Evolutionary conservation across 2,888 invertebrate species (phyloP).

Genomic region (Agrenia bidenticulata): DNA sequence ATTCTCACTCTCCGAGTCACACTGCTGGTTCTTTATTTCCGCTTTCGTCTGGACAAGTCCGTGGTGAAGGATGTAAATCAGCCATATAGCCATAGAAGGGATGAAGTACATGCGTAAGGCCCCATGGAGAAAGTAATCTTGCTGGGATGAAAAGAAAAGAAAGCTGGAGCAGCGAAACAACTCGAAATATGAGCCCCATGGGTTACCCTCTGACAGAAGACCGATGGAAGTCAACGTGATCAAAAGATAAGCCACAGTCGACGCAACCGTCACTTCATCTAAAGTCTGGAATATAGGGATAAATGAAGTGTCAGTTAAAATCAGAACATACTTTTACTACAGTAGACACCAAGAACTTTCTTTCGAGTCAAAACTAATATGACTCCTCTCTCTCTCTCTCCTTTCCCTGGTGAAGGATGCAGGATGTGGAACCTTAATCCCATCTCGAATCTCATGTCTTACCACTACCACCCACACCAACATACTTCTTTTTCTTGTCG

Average conservation of each 20-base stretch:
- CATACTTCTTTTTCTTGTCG: too few species aligned
- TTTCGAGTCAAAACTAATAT: too few species aligned
- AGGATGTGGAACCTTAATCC: too few species aligned
- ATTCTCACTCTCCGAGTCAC: background rate
- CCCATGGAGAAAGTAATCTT: slow-evolving; percentile 43
- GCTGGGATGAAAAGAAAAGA: slow-evolving; percentile 56
- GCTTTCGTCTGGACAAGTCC: slow-evolving; percentile 5
- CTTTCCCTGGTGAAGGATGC: too few species aligned
- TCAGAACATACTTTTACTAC: slow-evolving; percentile 2
- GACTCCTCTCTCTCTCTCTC: too few species aligned
- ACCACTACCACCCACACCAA: too few species aligned
- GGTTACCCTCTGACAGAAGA: slow-evolving; percentile 70
- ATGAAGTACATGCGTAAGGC: slow-evolving; percentile 41
- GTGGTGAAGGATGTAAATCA: slow-evolving; percentile 37
- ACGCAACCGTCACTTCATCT: slow-evolving; percentile 64
- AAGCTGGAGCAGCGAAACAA: slow-evolving; percentile 67
- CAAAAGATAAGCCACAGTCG: slow-evolving; percentile 67
- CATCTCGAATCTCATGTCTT: too few species aligned
- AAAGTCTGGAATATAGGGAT: slow-evolving; percentile 62
- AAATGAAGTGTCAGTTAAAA: slow-evolving; percentile 5
- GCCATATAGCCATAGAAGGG: slow-evolving; percentile 45
- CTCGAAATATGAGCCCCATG: slow-evolving; percentile 66
- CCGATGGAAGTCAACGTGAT: slow-evolving; percentile 71
- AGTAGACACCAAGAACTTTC: background rate
- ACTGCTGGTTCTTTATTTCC: slow-evolving; percentile 15